phyloP scores from a whole-genome alignment of 64 coral and sea anemone species.

The Anthopleura sola region DNA sequence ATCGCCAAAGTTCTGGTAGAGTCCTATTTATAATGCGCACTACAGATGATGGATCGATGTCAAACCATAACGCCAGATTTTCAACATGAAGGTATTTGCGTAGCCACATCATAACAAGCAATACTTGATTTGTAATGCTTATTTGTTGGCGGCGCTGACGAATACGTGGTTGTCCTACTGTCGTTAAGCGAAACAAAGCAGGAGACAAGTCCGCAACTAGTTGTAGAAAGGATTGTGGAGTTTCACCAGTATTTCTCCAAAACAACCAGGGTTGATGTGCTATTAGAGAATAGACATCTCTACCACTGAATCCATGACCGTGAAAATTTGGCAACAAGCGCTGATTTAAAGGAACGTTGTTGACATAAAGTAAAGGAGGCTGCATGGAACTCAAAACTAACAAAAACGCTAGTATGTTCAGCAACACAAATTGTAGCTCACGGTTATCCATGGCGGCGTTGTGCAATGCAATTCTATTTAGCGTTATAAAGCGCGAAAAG shows the following conservation, averaged over 20 bases:
- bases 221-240: neutral
- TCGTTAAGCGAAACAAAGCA: neutral
- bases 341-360: neutral
- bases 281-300: constrained; percentile 9
- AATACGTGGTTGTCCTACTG: neutral
- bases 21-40: neutral
- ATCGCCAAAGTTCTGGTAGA: constrained; percentile 24
- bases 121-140: neutral
- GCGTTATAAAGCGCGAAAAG: too few species aligned
- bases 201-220: neutral
- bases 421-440: too few species aligned
- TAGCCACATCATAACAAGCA: constrained; percentile 13
- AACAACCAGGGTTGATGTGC: neutral
- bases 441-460: too few species aligned
- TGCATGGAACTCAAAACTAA: too few species aligned
- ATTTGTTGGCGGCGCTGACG: neutral
- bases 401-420: too few species aligned
- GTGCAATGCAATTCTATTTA: too few species aligned
- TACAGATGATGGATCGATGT: neutral
- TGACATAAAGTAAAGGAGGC: too few species aligned
- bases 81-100: constrained; percentile 26
- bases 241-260: constrained; percentile 4
- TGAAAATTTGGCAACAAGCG: constrained; percentile 10
- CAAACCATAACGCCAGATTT: neutral
- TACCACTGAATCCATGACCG: neutral